Conservation (phyloP, 2,797 vertebrate species). For the Epinephelus awoara region DNA sequence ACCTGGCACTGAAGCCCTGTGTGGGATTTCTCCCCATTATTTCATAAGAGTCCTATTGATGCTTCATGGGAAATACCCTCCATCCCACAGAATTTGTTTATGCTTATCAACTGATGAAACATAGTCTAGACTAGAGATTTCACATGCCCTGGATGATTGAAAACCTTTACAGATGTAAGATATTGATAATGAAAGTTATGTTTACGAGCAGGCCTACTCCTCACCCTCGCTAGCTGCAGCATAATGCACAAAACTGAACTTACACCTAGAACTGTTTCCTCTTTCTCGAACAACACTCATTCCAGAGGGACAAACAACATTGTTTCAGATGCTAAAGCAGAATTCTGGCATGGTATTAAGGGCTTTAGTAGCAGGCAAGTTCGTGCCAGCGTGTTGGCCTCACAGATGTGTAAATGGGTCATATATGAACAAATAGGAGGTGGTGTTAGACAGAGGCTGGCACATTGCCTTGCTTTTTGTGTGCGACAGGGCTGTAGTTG, state of each 20-base stretch:
- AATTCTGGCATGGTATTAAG: slow-evolving; percentile 47
- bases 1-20: not conserved
- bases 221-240: not conserved
- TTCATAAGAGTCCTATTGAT: not conserved
- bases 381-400: slow-evolving; percentile 22
- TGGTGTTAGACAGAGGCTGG: slow-evolving; percentile 33
- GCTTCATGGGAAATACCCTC: slow-evolving; percentile 33
- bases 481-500: slow-evolving; percentile 26
- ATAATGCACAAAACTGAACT: not conserved
- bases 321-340: slow-evolving; percentile 50
- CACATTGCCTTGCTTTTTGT: slow-evolving; percentile 36
- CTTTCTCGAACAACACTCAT: not conserved
- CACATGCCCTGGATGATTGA: not conserved
- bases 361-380: slow-evolving; percentile 47
- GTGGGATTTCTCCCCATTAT: slow-evolving; percentile 13
- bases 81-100: not conserved
- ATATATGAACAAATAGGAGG: slow-evolving; percentile 33
- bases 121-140: slow-evolving; percentile 2
- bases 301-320: slow-evolving; percentile 16
- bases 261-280: slow-evolving; percentile 15
- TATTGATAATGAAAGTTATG: not conserved
- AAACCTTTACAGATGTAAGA: not conserved
- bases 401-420: slow-evolving; percentile 72
- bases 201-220: not conserved
- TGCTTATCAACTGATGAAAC: slow-evolving; percentile 7